Percentiles rank a stretch among this genome's conserved stretches.
Evolutionary conservation across 2,113 vertebrate species (phyloP).

Genomic region (Pomatostomus ruficeps): DNA sequence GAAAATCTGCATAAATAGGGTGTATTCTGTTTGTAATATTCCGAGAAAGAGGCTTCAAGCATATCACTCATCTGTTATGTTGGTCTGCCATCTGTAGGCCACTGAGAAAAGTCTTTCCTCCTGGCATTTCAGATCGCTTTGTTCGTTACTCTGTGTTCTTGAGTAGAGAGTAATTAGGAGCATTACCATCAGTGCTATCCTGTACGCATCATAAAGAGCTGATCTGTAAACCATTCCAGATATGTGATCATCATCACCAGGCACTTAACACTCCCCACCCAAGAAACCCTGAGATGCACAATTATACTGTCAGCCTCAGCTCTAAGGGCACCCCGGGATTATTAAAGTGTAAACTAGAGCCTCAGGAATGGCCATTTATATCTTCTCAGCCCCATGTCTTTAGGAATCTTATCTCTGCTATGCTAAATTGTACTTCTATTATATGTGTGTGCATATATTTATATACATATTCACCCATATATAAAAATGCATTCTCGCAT

Average conservation of each 20-base stretch:
- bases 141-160: background rate
- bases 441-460: fast-evolving
- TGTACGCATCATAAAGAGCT: background rate
- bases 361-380: background rate
- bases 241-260: background rate
- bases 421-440: background rate
- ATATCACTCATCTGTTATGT: constrained; percentile 19
- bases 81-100: constrained; percentile 63
- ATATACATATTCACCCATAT: too few species aligned
- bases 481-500: background rate
- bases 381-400: background rate
- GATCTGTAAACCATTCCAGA: background rate
- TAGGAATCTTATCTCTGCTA: background rate
- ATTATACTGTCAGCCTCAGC: background rate
- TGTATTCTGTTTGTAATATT: background rate
- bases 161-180: background rate
- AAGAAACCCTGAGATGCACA: background rate
- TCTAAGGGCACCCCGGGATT: background rate
- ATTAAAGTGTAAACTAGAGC: background rate
- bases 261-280: background rate
- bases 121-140: background rate
- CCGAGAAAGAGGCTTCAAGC: background rate
- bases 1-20: background rate
- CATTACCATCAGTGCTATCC: background rate
- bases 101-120: constrained; percentile 16